Evolutionary conservation across 2,113 vertebrate genomes (phyloP), one percentile per base, ranked within the genome.

Genomic region (Solenodon paradoxus): DNA sequence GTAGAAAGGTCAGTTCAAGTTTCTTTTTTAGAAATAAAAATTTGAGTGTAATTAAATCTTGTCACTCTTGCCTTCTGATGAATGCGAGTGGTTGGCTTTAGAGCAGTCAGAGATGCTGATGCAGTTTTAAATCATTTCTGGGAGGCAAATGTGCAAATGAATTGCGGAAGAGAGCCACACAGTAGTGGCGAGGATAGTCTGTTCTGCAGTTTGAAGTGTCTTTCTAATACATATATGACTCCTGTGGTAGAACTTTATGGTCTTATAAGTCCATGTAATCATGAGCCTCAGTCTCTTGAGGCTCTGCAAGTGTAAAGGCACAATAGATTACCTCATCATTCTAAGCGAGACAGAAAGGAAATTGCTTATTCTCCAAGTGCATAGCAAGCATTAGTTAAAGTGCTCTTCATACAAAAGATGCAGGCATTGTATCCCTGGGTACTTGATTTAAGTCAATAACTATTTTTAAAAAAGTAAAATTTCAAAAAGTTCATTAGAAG

Each of bases 381-480:
- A 19, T n/a, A 64, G 81, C 10, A 12, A n/a, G 22, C 40, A 35
- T 88, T 51, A 57, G 68, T 45, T 61, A 72, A 45, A 90, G 59
- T 59, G 22, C 38, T 92, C 28, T 68, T 0, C 11, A 13, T 69
- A 4, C 5, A 83, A 94, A 59, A 63, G 38, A 28, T 77, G 66
- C 63, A 77, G 49, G 10, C 47, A 5, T 30, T 61, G 40, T 61
- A 22, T 95, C 42, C n/a, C 94, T 84, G 24, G 28, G 35, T 63
- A 45, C 35, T 59, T 88, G 66, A 55, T 47, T 79, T 86, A 88
- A 80, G 86, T 69, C 91, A 95, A 28, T 89, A 83, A n/a, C 49
- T 61, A 47, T 82, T 92, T 38, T 71, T 45, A 93, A 88, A 89
- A n/a, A 84, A 32, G 30, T 51, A 87, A 72, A 88, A 88, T 96